A percentile compares a stretch with the other conserved stretches of the same genome.
Conservation (phyloP, 2,113 vertebrate species). For the Aptenodytes forsteri region DNA sequence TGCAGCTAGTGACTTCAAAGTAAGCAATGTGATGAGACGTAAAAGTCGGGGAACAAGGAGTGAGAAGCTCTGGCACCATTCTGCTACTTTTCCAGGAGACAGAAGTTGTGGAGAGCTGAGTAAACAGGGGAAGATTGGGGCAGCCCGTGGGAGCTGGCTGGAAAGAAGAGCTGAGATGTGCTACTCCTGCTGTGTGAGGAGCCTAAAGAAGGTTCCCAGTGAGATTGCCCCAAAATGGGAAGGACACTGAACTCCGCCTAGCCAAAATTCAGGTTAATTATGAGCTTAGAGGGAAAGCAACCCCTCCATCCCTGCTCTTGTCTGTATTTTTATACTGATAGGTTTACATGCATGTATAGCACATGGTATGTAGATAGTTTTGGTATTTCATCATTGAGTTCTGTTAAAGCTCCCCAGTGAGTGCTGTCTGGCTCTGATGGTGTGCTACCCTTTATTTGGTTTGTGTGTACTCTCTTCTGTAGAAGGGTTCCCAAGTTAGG, state of each 20-base stretch:
- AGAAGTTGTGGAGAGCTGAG: background rate
- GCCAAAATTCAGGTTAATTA: background rate
- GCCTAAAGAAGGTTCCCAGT: background rate
- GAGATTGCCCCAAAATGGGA: background rate
- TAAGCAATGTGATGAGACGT: background rate
- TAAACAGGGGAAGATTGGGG: background rate
- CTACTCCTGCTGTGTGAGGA: background rate
- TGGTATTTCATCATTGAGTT: background rate
- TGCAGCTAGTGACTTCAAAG: background rate
- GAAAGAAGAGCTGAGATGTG: background rate
- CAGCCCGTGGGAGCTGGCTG: background rate
- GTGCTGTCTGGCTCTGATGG: background rate
- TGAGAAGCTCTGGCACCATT: background rate
- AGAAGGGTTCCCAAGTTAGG: background rate
- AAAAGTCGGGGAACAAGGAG: background rate
- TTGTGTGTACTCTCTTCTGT: accelerated
- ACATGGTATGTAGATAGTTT: accelerated
- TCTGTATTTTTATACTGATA: background rate
- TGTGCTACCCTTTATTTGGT: background rate
- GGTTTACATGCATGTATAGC: background rate
- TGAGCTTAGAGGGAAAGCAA: background rate
- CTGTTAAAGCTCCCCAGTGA: background rate
- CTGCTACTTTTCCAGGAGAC: background rate
- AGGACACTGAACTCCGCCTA: background rate
- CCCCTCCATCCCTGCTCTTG: background rate